phyloP scores from a whole-genome alignment of 2,113 vertebrate species.

The Albula goreensis region DNA sequence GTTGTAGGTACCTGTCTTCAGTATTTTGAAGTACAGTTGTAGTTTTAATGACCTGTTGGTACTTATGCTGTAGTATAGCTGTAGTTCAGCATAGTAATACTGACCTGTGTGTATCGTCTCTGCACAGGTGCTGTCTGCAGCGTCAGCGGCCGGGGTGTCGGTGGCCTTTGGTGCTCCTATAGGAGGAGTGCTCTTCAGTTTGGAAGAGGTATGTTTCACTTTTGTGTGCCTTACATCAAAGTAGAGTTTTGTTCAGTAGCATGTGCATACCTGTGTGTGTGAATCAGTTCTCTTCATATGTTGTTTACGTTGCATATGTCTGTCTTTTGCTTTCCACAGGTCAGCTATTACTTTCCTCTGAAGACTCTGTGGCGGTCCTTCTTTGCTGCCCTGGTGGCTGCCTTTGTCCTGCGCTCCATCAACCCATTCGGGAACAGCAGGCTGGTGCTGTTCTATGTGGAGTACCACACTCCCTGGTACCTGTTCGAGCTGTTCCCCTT shows the following conservation, averaged over 20 bases:
- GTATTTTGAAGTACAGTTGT: not conserved
- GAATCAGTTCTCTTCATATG: no score
- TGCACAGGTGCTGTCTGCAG: conserved; percentile 90
- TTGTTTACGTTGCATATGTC: not conserved
- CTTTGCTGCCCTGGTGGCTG: conserved; percentile 96
- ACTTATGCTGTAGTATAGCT: not conserved
- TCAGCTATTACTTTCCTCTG: conserved; percentile 97
- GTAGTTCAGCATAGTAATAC: not conserved
- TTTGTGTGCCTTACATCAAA: not conserved
- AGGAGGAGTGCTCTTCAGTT: conserved; percentile 95
- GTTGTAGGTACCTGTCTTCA: not conserved
- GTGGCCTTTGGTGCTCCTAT: conserved; percentile 98
- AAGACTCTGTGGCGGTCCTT: conserved; percentile 98
- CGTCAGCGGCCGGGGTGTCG: conserved; percentile 94
- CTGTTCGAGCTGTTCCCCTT: conserved; percentile 98
- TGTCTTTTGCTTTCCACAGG: conserved; percentile 61
- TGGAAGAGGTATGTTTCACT: conserved; percentile 86
- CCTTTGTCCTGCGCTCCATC: conserved; percentile 95
- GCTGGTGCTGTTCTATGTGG: conserved; percentile 96
- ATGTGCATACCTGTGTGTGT: not conserved
- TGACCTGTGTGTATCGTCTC: conserved; percentile 44
- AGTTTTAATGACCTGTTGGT: not conserved
- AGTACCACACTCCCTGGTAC: conserved; percentile 98
- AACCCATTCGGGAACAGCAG: conserved; percentile 98
- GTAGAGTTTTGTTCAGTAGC: not conserved